A percentile compares a stretch with the other conserved stretches of the same genome.
These are phyloP conservation scores for Ganaspis sp. DNA, from an alignment of 1,140 invertebrate genomes.

Conservation along the genomic window DNA sequence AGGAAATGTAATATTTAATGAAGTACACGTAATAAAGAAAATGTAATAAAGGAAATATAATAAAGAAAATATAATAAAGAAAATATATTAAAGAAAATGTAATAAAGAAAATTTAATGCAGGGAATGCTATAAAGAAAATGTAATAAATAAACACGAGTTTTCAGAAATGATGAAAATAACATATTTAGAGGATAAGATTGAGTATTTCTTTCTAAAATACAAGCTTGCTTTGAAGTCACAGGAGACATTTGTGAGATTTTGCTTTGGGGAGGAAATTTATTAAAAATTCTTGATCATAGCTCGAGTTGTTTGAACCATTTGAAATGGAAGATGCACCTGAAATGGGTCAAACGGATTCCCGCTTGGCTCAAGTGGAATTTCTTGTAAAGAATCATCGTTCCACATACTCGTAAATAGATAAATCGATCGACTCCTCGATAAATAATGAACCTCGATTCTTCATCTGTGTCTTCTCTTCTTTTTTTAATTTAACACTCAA, in stretches of 20 bases:
- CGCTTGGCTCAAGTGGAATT: constrained; percentile 16
- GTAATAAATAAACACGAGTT: no score
- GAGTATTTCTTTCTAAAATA: background rate
- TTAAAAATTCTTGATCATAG: background rate
- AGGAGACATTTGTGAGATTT: background rate
- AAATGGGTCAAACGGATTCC: constrained; percentile 20
- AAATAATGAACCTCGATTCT: background rate
- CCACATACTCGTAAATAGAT: constrained; percentile 9
- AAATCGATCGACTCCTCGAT: background rate
- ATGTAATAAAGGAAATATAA: no score
- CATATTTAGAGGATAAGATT: no score
- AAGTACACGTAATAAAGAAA: no score
- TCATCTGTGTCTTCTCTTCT: background rate
- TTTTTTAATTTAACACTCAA: background rate
- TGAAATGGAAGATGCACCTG: background rate
- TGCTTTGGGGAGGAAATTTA: background rate
- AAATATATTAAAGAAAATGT: no score
- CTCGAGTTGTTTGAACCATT: background rate
- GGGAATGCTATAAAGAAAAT: no score
- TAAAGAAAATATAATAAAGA: no score
- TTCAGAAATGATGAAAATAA: no score
- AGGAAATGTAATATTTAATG: no score
- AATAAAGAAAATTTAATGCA: no score
- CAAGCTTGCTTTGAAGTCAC: background rate
- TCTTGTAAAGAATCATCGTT: background rate